Percentiles rank a stretch among this genome's conserved stretches.
Evolutionary conservation across 2,888 invertebrate genomes (phyloP).

Genomic region (Elgonia sp.): DNA sequence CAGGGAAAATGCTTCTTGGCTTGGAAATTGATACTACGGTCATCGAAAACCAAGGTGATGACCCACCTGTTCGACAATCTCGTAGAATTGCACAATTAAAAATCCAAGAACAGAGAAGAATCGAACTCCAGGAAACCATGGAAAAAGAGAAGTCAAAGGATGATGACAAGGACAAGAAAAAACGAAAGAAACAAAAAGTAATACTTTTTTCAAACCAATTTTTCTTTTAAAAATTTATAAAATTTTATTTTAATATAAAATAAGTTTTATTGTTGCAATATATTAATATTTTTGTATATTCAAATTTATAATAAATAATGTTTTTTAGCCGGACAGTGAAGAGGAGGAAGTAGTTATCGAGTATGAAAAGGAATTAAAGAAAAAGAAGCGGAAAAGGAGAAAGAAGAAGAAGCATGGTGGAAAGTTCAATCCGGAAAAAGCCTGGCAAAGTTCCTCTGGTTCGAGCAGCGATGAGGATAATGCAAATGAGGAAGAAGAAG

Average conservation of each 20-base stretch:
- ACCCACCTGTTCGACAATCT: conserved; percentile 91
- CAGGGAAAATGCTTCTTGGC: conserved; percentile 87
- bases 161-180: conserved; percentile 83
- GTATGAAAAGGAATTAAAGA: conserved; percentile 84
- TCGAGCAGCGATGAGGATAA: conserved; percentile 86
- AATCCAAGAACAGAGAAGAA: conserved; percentile 93
- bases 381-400: conserved; percentile 86
- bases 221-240: not conserved
- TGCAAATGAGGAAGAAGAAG: conserved; percentile 86
- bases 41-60: conserved; percentile 79
- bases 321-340: conserved; percentile 79
- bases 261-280: not conserved
- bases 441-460: conserved; percentile 89
- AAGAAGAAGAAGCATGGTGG: conserved; percentile 85
- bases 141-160: conserved; percentile 90
- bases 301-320: not conserved
- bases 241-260: not conserved
- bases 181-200: conserved; percentile 84
- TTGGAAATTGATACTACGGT: conserved; percentile 86
- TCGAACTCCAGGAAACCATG: conserved; percentile 92
- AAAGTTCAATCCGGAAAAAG: conserved; percentile 88
- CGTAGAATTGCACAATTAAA: conserved; percentile 95
- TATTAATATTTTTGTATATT: too few relatives aligned
- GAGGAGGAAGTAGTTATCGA: conserved; percentile 77
- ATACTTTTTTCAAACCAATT: not conserved